These are phyloP conservation scores for Hypena proboscidalis DNA, from an alignment of 2,888 invertebrate genomes.

Conservation along the genomic window DNA sequence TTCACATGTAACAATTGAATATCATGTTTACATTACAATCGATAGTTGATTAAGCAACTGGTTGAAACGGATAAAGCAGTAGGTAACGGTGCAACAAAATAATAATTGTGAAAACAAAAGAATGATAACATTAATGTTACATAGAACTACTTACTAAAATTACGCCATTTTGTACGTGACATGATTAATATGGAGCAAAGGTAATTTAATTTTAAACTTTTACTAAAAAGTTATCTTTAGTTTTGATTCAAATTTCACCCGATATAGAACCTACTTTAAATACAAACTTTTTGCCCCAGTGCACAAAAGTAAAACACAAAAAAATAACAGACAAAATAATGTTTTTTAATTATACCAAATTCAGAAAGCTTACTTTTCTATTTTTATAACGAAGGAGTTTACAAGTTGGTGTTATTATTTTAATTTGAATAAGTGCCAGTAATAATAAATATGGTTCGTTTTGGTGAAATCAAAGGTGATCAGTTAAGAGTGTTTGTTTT, in stretches of 20 bases:
- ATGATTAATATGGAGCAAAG: conserved; percentile 47
- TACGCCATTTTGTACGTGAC: conserved; percentile 61
- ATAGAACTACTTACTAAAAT: conserved; percentile 33
- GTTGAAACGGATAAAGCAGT: conserved; percentile 12
- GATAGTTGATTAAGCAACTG: background rate
- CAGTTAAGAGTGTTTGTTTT: conserved; percentile 47
- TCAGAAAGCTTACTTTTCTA: background rate
- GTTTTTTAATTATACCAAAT: conserved; percentile 2
- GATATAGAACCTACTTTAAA: conserved; percentile 2
- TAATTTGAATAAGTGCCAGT: conserved; percentile 34
- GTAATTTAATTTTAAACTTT: background rate
- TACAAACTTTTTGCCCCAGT: background rate
- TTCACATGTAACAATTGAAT: too few species aligned
- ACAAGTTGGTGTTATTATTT: background rate
- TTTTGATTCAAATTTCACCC: background rate
- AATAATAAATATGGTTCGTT: conserved; percentile 46
- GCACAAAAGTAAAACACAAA: too few species aligned
- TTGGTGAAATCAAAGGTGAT: conserved; percentile 42
- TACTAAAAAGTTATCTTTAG: too few species aligned
- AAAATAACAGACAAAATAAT: background rate
- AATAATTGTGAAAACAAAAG: conserved; percentile 11
- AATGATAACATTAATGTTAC: conserved; percentile 33
- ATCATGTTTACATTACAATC: too few species aligned
- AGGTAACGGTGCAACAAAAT: conserved; percentile 16
- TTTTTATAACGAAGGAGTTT: background rate